A percentile compares a stretch with the other conserved stretches of the same genome.
Conservation (phyloP, 1,140 invertebrate species). For the Heliothis subflexa region DNA sequence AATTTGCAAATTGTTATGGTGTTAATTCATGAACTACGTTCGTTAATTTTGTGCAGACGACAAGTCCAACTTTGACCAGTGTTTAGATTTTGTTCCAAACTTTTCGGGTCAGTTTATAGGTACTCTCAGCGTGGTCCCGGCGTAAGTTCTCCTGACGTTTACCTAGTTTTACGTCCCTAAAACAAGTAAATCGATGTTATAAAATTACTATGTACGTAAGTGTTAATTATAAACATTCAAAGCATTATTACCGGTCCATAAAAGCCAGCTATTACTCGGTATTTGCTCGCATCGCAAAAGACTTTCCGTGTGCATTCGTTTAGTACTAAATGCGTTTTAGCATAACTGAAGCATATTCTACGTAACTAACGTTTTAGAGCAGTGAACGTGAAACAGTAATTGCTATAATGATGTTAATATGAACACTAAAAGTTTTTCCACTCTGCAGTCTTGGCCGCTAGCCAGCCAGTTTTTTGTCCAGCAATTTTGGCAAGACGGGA, state of each 20-base stretch:
- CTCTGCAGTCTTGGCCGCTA: conserved; percentile 4
- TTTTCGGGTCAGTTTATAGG: conserved; percentile 1
- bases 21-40: conserved; percentile 3
- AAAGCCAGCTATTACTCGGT: neutral
- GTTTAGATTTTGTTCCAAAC: conserved; percentile 16
- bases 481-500: conserved; percentile 20
- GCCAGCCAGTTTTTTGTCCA: conserved; percentile 26
- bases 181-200: no score
- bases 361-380: conserved; percentile 9
- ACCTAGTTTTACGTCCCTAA: neutral
- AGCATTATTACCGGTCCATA: no score
- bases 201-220: no score
- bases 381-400: conserved; percentile 14
- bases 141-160: conserved; percentile 1
- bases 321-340: no score
- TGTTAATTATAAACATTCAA: no score
- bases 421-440: conserved; percentile 38
- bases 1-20: conserved; percentile 10
- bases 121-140: neutral
- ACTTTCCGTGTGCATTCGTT: neutral
- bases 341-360: neutral
- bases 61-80: neutral
- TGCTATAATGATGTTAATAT: conserved; percentile 33
- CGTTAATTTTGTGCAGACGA: conserved; percentile 4
- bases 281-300: neutral